A percentile compares a stretch with the other conserved stretches of the same genome.
These are phyloP conservation scores for Triplophysa bombifrons DNA, from an alignment of 2,797 vertebrate species.

Conservation along the genomic window DNA sequence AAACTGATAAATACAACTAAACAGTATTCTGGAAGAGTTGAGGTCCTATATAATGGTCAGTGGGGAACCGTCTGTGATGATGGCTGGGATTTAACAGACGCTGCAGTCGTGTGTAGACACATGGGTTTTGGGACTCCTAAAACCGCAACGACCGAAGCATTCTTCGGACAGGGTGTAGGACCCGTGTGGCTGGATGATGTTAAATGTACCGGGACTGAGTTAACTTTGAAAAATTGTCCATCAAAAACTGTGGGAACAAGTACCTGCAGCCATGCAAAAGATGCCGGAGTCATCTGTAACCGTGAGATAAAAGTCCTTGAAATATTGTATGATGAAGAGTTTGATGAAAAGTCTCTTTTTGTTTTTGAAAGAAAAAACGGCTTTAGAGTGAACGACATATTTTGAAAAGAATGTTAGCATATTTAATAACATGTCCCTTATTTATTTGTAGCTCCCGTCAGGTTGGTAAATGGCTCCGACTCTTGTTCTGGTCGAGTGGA, in stretches of 20 bases:
- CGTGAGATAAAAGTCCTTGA: not conserved
- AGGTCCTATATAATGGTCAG: not conserved
- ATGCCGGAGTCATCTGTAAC: not conserved
- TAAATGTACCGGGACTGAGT: not conserved
- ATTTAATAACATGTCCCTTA: not conserved
- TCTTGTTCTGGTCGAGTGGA: not conserved
- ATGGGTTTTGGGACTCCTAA: constrained; percentile 62
- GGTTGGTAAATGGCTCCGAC: not conserved
- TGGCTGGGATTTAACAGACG: constrained; percentile 61
- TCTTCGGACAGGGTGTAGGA: constrained; percentile 28
- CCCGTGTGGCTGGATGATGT: not conserved
- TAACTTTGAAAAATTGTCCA: not conserved
- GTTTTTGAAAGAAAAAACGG: too few relatives aligned
- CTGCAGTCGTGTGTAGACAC: constrained; percentile 54
- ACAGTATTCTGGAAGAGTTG: constrained; percentile 15
- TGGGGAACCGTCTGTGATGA: constrained; percentile 49
- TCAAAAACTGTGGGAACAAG: not conserved
- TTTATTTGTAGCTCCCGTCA: not conserved
- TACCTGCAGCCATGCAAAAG: not conserved
- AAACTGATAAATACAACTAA: constrained; percentile 15
- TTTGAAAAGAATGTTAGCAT: too few relatives aligned
- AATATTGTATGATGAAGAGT: not conserved
- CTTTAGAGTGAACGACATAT: too few relatives aligned
- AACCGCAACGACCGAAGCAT: constrained; percentile 40
- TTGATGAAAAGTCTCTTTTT: too few relatives aligned